A percentile compares a stretch with the other conserved stretches of the same genome.
phyloP scores from a whole-genome alignment of 2,113 vertebrate species.

The Litocranius walleri region DNA sequence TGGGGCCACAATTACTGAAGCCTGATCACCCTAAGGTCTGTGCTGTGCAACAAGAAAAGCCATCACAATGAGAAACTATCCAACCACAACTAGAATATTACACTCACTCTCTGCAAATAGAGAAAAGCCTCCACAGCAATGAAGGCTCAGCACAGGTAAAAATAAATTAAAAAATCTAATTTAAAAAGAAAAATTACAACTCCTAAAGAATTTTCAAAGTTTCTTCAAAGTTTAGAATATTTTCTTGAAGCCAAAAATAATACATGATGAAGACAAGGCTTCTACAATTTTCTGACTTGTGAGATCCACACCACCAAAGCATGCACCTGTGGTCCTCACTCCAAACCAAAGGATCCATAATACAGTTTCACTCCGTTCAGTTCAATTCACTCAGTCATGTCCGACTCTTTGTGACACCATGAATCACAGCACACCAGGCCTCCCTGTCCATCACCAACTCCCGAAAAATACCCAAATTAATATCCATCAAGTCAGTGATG shows the following conservation, averaged over 20 bases:
- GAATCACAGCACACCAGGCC: rapidly evolving
- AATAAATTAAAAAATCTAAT: not conserved
- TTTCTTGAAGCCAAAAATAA: not conserved
- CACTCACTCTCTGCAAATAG: not conserved
- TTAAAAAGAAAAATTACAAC: not conserved
- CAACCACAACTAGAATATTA: not conserved
- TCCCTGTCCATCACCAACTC: no score
- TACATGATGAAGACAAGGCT: not conserved
- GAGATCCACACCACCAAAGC: not conserved
- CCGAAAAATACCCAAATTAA: no score
- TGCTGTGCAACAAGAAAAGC: not conserved
- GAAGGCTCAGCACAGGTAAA: not conserved
- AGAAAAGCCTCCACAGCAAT: not conserved
- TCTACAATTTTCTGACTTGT: not conserved
- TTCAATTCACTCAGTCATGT: no score
- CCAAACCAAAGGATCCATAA: not conserved
- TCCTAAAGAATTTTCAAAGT: not conserved
- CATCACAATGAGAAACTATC: not conserved
- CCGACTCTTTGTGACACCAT: no score
- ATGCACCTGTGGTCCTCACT: not conserved
- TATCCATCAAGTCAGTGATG: rapidly evolving
- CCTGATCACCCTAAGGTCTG: not conserved
- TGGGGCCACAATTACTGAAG: not conserved
- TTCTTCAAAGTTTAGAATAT: not conserved
- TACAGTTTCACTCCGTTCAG: not conserved